Conservation (phyloP, 2,888 invertebrate genomes). For the Erpobdella octoculata region DNA sequence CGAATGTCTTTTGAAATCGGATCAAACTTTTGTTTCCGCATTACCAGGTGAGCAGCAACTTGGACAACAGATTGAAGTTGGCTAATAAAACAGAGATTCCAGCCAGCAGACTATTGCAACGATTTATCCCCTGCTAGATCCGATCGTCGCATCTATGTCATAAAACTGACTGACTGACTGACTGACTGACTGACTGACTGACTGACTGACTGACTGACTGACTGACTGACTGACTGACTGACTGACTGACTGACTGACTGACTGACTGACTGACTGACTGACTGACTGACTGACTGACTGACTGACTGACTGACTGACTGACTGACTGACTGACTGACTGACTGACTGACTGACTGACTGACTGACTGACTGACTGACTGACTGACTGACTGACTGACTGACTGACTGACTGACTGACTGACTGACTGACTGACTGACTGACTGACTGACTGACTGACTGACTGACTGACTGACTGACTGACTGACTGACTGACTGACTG, state of each 20-base stretch:
- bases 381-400: slow-evolving; percentile 37
- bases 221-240: slow-evolving; percentile 39
- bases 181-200: slow-evolving; percentile 39
- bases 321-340: slow-evolving; percentile 37
- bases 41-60: too few species aligned
- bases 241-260: slow-evolving; percentile 39
- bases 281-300: slow-evolving; percentile 37
- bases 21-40: too few species aligned
- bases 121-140: too few species aligned
- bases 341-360: slow-evolving; percentile 37
- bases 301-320: slow-evolving; percentile 37
- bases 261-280: slow-evolving; percentile 38
- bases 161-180: slow-evolving; percentile 37
- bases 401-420: slow-evolving; percentile 36
- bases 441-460: slow-evolving; percentile 35
- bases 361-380: slow-evolving; percentile 37
- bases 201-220: slow-evolving; percentile 39
- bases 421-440: slow-evolving; percentile 35
- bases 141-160: too few species aligned
- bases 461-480: slow-evolving; percentile 34
- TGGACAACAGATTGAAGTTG: too few species aligned
- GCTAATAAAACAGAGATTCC: too few species aligned
- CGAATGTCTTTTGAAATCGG: too few species aligned
- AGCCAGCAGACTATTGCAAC: too few species aligned
- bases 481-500: slow-evolving; percentile 33